A percentile compares a stretch with the other conserved stretches of the same genome.
Evolutionary conservation across 1,140 invertebrate species (phyloP).

Genomic region (Drosophila teissieri): DNA sequence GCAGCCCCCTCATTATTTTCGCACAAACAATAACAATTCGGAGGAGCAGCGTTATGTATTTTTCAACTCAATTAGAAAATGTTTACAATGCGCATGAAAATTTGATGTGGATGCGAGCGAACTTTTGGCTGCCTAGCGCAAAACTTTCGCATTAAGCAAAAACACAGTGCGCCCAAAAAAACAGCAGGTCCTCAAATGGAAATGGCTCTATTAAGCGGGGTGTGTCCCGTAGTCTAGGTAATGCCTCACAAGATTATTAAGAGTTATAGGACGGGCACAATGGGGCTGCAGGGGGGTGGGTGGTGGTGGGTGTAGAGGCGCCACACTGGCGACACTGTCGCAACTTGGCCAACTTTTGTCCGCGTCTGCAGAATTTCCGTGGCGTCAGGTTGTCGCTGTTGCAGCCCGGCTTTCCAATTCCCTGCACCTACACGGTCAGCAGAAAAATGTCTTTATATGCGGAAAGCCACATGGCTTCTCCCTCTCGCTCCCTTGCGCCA

Average conservation of each 20-base stretch:
- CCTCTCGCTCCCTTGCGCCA: background rate
- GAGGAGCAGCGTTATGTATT: conserved; percentile 73
- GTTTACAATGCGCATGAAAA: conserved; percentile 79
- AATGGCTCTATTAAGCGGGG: conserved; percentile 25
- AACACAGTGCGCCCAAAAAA: conserved; percentile 21
- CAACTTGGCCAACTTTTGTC: conserved; percentile 71
- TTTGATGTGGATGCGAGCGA: conserved; percentile 64
- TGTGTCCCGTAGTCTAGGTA: conserved; percentile 3
- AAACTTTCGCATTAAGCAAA: conserved; percentile 14
- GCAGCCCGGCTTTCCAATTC: conserved; percentile 62
- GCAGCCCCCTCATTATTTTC: conserved; percentile 62
- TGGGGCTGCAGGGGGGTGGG: background rate
- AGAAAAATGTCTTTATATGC: conserved; percentile 57
- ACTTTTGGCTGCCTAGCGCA: conserved; percentile 48
- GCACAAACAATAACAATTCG: conserved; percentile 75
- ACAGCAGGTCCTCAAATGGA: conserved; percentile 16
- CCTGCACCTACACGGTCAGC: conserved; percentile 74
- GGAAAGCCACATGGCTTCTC: conserved; percentile 50
- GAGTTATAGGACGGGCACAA: conserved; percentile 23
- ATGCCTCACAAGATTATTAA: conserved; percentile 48
- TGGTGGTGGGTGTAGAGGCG: conserved; percentile 12
- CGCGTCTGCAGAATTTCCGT: conserved; percentile 54
- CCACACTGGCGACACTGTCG: conserved; percentile 54
- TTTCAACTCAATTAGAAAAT: conserved; percentile 83
- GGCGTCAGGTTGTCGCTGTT: conserved; percentile 77